Evolutionary conservation across 2,888 invertebrate species (phyloP).

Genomic region (Drosophila nr. fundita): DNA sequence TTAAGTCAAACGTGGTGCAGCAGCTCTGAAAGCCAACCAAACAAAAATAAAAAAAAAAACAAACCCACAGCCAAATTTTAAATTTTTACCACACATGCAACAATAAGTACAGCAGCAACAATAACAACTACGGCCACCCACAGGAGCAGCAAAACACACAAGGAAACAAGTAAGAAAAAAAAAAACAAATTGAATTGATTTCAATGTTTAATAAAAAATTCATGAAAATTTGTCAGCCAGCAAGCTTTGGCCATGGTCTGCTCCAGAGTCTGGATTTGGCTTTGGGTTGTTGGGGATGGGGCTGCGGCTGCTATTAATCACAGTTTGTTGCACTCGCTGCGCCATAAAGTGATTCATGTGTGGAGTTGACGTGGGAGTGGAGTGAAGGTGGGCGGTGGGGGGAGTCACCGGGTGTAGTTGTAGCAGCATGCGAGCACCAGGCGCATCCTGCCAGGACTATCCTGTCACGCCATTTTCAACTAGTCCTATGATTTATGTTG

Average conservation of each 20-base stretch:
- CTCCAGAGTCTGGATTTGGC: conserved; percentile 7
- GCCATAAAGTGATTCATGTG: conserved; percentile 78
- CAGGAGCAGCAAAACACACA: conserved; percentile 7
- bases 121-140: conserved; percentile 19
- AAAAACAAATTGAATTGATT: conserved; percentile 72
- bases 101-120: conserved; percentile 27
- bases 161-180: conserved; percentile 8
- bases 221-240: conserved; percentile 81
- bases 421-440: conserved; percentile 49
- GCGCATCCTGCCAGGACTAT: conserved; percentile 65
- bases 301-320: conserved; percentile 76
- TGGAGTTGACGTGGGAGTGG: conserved; percentile 10
- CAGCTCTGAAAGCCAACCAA: conserved; percentile 55
- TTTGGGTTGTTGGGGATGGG: conserved; percentile 12
- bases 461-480: conserved; percentile 69
- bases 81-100: conserved; percentile 64
- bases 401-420: conserved; percentile 7
- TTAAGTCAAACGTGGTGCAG: conserved; percentile 77
- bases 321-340: conserved; percentile 81
- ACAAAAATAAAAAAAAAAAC: conserved; percentile 43
- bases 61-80: conserved; percentile 52
- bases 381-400: not conserved
- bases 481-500: conserved; percentile 73
- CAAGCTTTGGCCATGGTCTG: conserved; percentile 46
- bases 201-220: conserved; percentile 82